Base-by-base conservation (phyloP, 2,113 vertebrate species). In the Poicephalus meyeri region DNA sequence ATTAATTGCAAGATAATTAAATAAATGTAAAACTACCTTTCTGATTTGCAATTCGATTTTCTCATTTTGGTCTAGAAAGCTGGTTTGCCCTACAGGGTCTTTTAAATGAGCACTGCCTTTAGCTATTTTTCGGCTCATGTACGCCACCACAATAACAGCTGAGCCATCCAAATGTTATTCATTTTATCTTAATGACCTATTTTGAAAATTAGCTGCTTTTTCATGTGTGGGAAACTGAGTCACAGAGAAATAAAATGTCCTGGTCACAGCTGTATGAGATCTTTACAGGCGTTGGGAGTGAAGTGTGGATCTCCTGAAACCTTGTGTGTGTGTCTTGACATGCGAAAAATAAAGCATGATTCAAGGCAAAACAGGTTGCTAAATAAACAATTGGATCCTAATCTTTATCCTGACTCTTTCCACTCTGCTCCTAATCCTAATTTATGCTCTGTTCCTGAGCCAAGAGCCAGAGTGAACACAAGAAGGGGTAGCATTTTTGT, bases 11-110 rank as follows among this genome's bases (percentile, higher is more conserved):
- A 91, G 47, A 72, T 49, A 96, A 93, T 91, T 37, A 80, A 92
- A 94, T 84, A 94, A 95, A 94, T 91, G 71, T 53, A 60, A 79
- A 91, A 89, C 37, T 33, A 81, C 11, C 17, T 88, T 73, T 91
- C 66, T 73, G 49, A 77, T 86, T 88, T 93, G 82, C 86, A 91
- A 92, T 61, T 76, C 78, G 55, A 68, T 88, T 93, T 16, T 4
- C 55, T 77, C 91, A 21, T 73, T 96, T 86, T 81, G 76, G 39
- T 93, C n/a, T 84, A 46, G 77, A 44, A 74, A 91, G 52, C 11
- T 81, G 47, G 14, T 74, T 90, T 93, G 46, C 41, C 23, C 61
- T 85, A 31, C 31, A 52, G 2, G 8, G 3, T 77, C 31, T 87
- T 81, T 33, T 68, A 53, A 65, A 72, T n/a, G 26, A 92, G 35